Percentiles rank a stretch among this genome's conserved stretches.
Evolutionary conservation across 2,888 invertebrate species (phyloP).

Genomic region (Graphium colonna): DNA sequence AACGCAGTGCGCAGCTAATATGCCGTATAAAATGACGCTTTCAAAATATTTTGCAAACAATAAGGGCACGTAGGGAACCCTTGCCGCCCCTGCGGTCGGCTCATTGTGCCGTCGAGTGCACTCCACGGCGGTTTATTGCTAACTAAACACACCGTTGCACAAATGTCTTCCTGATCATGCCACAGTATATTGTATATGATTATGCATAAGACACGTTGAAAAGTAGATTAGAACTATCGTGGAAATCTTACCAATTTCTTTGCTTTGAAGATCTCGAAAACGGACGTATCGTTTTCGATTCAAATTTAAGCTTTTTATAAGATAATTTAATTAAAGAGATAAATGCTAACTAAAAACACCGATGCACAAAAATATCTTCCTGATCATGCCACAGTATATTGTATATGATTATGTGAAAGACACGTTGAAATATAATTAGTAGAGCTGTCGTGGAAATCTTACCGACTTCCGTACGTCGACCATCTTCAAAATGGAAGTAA

Average conservation of each 20-base stretch:
- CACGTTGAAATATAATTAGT: no score
- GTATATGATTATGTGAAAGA: no score
- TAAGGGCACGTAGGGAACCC: conserved; percentile 63
- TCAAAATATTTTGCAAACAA: conserved; percentile 80
- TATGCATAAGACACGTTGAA: no score
- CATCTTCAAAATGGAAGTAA: no score
- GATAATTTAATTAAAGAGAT: no score
- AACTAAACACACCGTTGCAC: conserved; percentile 36
- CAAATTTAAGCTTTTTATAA: no score
- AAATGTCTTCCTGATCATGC: conserved; percentile 19
- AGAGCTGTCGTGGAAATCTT: no score
- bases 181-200: background rate
- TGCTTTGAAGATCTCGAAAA: no score
- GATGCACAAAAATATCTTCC: conserved; percentile 25
- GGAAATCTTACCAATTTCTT: no score
- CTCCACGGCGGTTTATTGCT: conserved; percentile 36
- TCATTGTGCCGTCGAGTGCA: conserved; percentile 61
- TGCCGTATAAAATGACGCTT: conserved; percentile 76
- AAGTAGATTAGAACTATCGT: no score
- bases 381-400: conserved; percentile 1
- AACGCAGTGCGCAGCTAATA: conserved; percentile 71
- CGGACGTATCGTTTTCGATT: no score
- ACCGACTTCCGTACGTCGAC: no score
- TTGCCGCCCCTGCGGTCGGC: conserved; percentile 53
- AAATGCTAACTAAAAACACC: conserved; percentile 39